Evolutionary conservation across 2,888 invertebrate genomes (phyloP).

Genomic region (Cetonia aurata): DNA sequence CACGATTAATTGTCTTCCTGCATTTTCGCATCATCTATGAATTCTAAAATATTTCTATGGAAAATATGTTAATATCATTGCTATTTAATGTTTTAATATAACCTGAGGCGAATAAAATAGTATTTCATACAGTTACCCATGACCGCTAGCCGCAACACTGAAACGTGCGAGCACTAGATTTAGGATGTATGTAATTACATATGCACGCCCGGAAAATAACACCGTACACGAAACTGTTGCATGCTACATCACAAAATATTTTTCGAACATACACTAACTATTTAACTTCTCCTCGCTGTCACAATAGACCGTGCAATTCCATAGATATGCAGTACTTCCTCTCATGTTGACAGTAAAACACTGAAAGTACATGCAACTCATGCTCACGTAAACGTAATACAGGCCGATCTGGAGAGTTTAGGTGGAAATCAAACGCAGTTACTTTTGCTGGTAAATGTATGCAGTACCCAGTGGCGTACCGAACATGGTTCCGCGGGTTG

Average conservation of each 20-base stretch:
- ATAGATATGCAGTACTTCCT: constrained; percentile 21
- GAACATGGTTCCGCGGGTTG: too few species aligned
- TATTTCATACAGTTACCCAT: constrained; percentile 24
- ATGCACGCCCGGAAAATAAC: background rate
- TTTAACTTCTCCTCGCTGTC: background rate
- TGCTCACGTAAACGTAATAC: constrained; percentile 16
- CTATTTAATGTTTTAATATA: too few species aligned
- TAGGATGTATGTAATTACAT: constrained; percentile 17
- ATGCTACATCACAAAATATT: constrained; percentile 9
- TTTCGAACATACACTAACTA: constrained; percentile 5
- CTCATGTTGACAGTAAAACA: constrained; percentile 30
- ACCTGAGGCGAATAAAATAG: background rate
- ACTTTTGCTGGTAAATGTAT: constrained; percentile 21
- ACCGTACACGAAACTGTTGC: background rate
- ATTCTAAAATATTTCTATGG: too few species aligned
- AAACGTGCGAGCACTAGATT: constrained; percentile 4
- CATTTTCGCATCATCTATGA: too few species aligned
- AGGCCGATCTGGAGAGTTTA: constrained; percentile 16
- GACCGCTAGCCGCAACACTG: background rate
- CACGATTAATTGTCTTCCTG: too few species aligned
- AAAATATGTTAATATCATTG: too few species aligned
- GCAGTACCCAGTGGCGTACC: too few species aligned
- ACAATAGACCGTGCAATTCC: constrained; percentile 18
- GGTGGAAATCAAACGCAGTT: constrained; percentile 29
- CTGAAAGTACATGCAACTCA: constrained; percentile 28